Evolutionary conservation across 2,113 vertebrate genomes (phyloP), one percentile per base, ranked within the genome.

Genomic region (Cyprinodon variegatus): DNA sequence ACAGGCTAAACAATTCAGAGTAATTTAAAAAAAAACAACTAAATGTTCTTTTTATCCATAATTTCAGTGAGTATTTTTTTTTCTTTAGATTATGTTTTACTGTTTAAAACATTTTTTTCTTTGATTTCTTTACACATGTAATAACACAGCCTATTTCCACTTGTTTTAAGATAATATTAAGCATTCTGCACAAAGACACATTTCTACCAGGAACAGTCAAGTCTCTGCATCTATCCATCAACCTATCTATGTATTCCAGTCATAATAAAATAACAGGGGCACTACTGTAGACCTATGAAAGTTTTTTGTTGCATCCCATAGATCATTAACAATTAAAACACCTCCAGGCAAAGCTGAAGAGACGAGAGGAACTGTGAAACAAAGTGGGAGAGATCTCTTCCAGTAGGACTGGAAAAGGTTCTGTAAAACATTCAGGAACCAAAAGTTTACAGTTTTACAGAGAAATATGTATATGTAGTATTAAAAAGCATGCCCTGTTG

Each of bases 401-500:
- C 73, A 72, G 60, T 74, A 38, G 48, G 37, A 59, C 39, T 53
- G 61, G 75, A 53, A 57, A 37, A 68, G 36, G n/a, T 15, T 4
- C 9, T 20, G 13, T 46, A 66, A 45, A 66, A 68, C 14, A 69
- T 78, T 74, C 67, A 3, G 73, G 69, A 75, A 61, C 60, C 70
- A 65, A 78, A 72, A 70, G 59, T 69, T 60, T 20, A 74, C 22
- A 80, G 64, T 62, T 79, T 22, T 45, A 83, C 57, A 78, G 65
- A 84, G 8, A 83, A 76, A 85, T 65, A 76, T 78, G 62, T 61
- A 67, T 62, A 90, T 90, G 48, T 77, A 87, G 83, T 84, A 87
- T 90, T 92, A 83, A 89, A 61, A 87, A 76, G 71, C 62, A 61
- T 66, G 73, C 77, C 77, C 78, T 83, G 73, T 68, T 87, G 81